Percentiles rank a stretch among this genome's conserved stretches.
Evolutionary conservation across 1,140 invertebrate species (phyloP).

Genomic region (Globodera rostochiensis): DNA sequence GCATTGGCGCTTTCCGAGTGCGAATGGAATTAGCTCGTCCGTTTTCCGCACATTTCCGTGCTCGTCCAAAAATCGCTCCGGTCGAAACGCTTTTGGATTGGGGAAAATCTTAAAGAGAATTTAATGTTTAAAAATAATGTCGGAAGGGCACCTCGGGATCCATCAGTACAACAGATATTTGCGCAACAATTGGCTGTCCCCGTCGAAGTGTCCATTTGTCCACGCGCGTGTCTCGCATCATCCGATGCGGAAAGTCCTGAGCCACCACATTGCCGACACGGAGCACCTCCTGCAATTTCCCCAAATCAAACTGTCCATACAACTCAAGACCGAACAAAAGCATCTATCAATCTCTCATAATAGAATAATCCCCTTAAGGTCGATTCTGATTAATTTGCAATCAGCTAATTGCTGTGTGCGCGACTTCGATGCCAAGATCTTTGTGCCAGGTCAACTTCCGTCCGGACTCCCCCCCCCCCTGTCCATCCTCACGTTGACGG

Average conservation of each 20-base stretch:
- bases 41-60: constrained; percentile 27
- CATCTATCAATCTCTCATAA: no score
- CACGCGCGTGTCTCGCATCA: constrained; percentile 23
- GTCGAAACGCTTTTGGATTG: constrained; percentile 20
- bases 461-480: no score
- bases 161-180: constrained; percentile 33
- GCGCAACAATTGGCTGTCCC: constrained; percentile 28
- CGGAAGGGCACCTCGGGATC: constrained; percentile 21
- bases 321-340: no score
- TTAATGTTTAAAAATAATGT: background rate
- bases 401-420: no score
- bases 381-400: no score
- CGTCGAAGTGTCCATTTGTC: constrained; percentile 9
- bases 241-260: constrained; percentile 32
- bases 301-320: background rate
- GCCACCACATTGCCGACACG: constrained; percentile 34
- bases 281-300: constrained; percentile 27
- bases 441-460: no score
- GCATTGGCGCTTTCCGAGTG: constrained; percentile 38
- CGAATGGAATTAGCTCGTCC: constrained; percentile 33
- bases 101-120: constrained; percentile 27
- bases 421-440: no score
- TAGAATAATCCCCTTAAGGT: no score
- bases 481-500: constrained; percentile 28
- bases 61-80: constrained; percentile 31